Conservation (phyloP, 2,888 invertebrate species). For the Orgyia antiqua region DNA sequence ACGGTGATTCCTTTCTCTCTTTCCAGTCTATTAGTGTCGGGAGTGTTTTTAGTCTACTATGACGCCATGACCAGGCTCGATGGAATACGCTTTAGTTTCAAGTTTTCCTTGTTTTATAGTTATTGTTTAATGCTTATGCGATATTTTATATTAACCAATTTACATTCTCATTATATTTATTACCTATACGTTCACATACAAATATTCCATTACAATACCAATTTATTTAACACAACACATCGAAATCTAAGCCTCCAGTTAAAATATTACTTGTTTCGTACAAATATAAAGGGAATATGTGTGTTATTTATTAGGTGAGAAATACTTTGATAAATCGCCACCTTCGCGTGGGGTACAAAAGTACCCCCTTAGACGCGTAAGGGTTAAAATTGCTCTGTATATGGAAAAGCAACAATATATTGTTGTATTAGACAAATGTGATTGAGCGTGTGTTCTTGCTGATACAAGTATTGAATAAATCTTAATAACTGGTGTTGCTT, state of each 20-base stretch:
- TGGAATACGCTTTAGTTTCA: too few relatives aligned
- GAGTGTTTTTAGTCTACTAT: too few relatives aligned
- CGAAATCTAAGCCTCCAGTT: slow-evolving; percentile 33
- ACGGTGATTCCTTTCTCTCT: too few relatives aligned
- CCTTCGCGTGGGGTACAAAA: slow-evolving; percentile 33
- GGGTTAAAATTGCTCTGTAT: slow-evolving; percentile 35
- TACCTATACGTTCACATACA: too few relatives aligned
- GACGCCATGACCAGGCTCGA: too few relatives aligned
- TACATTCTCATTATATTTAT: too few relatives aligned
- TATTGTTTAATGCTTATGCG: too few relatives aligned
- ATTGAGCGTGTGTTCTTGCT: slow-evolving; percentile 16
- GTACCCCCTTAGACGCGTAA: slow-evolving; percentile 29
- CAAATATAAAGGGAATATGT: slow-evolving; percentile 43
- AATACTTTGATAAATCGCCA: slow-evolving; percentile 63
- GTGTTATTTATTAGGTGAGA: slow-evolving; percentile 70
- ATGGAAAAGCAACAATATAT: slow-evolving; percentile 29
- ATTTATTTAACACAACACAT: slow-evolving; percentile 18
- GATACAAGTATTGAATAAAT: slow-evolving; percentile 1
- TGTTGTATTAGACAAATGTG: slow-evolving; percentile 24
- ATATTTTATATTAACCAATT: too few relatives aligned
- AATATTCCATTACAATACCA: slow-evolving; percentile 6
- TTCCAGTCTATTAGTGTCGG: too few relatives aligned
- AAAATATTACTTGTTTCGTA: slow-evolving; percentile 44
- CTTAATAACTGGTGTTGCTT: too few relatives aligned
- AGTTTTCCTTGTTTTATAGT: too few relatives aligned